These are phyloP conservation scores for Dermatophagoides farinae DNA, from an alignment of 1,140 invertebrate genomes.

Conservation along the genomic window DNA sequence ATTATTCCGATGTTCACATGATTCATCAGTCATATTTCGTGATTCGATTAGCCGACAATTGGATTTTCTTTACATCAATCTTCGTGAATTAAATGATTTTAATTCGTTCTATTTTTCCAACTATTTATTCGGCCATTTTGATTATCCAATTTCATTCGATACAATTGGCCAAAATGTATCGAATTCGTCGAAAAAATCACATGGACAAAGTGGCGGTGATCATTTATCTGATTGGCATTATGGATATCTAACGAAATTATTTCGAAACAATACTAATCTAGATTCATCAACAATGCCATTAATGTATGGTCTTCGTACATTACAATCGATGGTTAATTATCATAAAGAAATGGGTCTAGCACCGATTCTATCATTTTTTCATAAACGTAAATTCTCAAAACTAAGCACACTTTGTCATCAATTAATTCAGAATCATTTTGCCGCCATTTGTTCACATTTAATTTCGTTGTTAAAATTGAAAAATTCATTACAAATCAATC, in stretches of 20 bases:
- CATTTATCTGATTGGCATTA: too few relatives aligned
- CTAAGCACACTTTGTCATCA: slow-evolving; percentile 65
- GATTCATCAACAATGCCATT: slow-evolving; percentile 8
- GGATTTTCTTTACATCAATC: slow-evolving; percentile 2
- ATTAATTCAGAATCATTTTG: slow-evolving; percentile 60
- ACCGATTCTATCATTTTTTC: slow-evolving; percentile 11
- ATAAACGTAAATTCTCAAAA: background rate
- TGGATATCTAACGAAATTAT: background rate
- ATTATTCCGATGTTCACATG: slow-evolving; percentile 71
- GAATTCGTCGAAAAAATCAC: slow-evolving; percentile 26
- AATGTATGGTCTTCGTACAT: slow-evolving; percentile 11
- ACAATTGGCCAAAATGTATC: background rate
- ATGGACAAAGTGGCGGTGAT: too few relatives aligned
- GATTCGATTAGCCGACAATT: background rate
- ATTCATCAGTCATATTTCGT: background rate
- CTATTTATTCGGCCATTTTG: background rate
- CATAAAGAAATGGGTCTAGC: slow-evolving; percentile 19
- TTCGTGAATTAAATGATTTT: background rate
- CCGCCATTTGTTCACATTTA: slow-evolving; percentile 40
- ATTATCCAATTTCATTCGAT: background rate
- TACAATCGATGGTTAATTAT: slow-evolving; percentile 18
- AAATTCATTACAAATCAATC: slow-evolving; percentile 54
- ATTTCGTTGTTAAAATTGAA: slow-evolving; percentile 51
- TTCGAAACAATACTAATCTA: slow-evolving; percentile 7
- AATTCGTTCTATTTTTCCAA: background rate